Base-by-base conservation (phyloP, 2,113 vertebrate genomes). In the Poecile atricapillus region DNA sequence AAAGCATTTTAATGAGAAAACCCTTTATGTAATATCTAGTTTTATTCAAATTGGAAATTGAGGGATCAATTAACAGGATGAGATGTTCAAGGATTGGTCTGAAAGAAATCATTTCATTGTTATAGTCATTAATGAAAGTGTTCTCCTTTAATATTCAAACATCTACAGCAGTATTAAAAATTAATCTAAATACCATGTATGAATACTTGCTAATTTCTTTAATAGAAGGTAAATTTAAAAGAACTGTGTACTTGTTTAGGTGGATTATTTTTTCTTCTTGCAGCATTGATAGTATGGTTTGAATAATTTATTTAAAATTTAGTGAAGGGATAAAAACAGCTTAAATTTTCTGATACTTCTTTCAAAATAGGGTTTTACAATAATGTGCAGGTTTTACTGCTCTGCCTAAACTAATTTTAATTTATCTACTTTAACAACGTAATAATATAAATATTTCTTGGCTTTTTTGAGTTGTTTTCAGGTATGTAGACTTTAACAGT, bases 31-130 rank as follows among this genome's bases (percentile, higher is more conserved):
- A 89, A 53, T 74, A 94, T 64, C 83, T 96, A 58, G 92, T 96
- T 97, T 90, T 81, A 92, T 94, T 83, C 59, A 90, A 78, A 88
- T 91, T 84, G 82, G 68, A 55, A 86, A 91, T 39, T 52, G 47
- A 82, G 18, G 43, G 81, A 84, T 95, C 53, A 89, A 73, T 35
- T 89, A 92, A 88, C 2, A 46, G 60, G 69, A 92, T 68, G 89
- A 94, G 93, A 91, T 68, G 69, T 80, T 89, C 22, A 90, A 75
- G 16, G 88, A 95, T 47, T 94, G 88, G 96, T 91, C 77, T 93
- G 81, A 58, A 76, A 86, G 59, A 94, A 96, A 73, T 68, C 0
- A 9, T 81, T 95, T 39, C 47, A 74, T 81, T 85, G 37, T 59
- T 87, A 33, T 18, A 89, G 47, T 93, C 63, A 95, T 87, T 94